Conservation (phyloP, 2,113 vertebrate genomes). For the Spilogale gracilis region DNA sequence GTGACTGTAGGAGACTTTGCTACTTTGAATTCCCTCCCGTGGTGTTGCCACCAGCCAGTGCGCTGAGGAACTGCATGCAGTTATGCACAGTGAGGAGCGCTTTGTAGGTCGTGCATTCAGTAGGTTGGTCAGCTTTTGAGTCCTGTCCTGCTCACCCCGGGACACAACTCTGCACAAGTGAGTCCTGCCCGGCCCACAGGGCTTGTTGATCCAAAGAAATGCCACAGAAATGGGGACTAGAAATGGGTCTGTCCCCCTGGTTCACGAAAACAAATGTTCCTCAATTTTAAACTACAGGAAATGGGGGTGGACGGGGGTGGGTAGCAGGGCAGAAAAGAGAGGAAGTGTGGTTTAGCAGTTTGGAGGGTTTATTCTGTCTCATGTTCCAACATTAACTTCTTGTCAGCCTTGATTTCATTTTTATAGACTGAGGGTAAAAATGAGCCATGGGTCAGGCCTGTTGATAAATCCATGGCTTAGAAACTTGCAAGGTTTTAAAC, state of each 20-base stretch:
- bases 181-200: background rate
- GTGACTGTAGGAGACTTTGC: background rate
- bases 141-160: background rate
- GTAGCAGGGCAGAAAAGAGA: background rate
- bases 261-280: background rate
- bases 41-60: background rate
- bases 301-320: background rate
- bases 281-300: slow-evolving; percentile 14
- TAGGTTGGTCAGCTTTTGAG: background rate
- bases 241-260: background rate
- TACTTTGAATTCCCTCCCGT: background rate
- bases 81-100: background rate
- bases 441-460: background rate
- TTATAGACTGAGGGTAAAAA: background rate
- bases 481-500: slow-evolving; percentile 3
- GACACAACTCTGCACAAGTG: background rate
- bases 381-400: background rate
- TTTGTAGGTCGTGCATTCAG: background rate
- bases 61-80: rapidly evolving
- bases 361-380: background rate
- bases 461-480: background rate
- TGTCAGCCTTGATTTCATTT: background rate
- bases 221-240: background rate
- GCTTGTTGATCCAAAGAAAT: background rate
- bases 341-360: slow-evolving; percentile 30